A percentile compares a stretch with the other conserved stretches of the same genome.
phyloP scores from a whole-genome alignment of 2,797 vertebrate species.

The Argentina silus region DNA sequence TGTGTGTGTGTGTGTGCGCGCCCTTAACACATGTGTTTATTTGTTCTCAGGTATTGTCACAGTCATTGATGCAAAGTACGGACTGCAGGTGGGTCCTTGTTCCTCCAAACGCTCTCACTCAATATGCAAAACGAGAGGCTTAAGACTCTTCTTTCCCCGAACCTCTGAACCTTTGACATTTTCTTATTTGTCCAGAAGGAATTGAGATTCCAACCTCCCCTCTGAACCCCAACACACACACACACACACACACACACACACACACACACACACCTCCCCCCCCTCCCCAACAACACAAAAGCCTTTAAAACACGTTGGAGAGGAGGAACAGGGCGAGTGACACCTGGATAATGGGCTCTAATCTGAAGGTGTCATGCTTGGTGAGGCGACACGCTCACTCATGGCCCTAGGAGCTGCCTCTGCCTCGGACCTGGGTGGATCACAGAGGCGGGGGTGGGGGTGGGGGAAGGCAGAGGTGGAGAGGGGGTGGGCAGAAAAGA shows the following conservation, averaged over 20 bases:
- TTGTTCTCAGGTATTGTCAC: conserved; percentile 86
- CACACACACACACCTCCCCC: conserved; percentile 30
- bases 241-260: conserved; percentile 4
- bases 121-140: too few relatives aligned
- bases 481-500: background rate
- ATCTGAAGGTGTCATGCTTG: conserved; percentile 84
- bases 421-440: conserved; percentile 30
- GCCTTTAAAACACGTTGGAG: conserved; percentile 73
- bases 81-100: conserved; percentile 82
- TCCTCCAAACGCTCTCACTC: conserved; percentile 43
- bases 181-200: conserved; percentile 32
- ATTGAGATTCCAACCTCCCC: conserved; percentile 1
- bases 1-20: background rate
- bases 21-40: background rate
- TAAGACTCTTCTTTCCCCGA: too few relatives aligned
- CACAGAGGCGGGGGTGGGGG: conserved; percentile 28
- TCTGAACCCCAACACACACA: conserved; percentile 3
- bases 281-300: conserved; percentile 26
- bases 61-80: conserved; percentile 94
- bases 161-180: too few relatives aligned
- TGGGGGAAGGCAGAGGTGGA: conserved; percentile 21
- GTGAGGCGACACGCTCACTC: conserved; percentile 69
- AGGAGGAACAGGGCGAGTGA: conserved; percentile 78
- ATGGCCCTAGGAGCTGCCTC: conserved; percentile 66
- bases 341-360: conserved; percentile 84